Base-by-base conservation (phyloP, 2,888 invertebrate species). In the Metellina segmentata region DNA sequence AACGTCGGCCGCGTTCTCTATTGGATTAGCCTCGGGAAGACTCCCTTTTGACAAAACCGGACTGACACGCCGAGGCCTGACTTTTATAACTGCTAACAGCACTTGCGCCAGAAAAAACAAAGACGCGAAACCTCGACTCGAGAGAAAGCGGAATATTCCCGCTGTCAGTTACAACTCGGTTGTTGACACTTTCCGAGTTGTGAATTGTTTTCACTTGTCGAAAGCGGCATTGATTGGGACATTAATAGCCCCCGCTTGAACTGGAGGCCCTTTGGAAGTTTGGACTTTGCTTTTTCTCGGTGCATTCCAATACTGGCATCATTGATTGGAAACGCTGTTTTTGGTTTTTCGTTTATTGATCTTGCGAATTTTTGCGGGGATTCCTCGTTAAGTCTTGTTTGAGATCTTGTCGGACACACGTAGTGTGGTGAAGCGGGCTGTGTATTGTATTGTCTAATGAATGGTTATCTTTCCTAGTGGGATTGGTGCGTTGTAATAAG, bases 151-250 rank as follows among this genome's bases (percentile, higher is more conserved):
- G n/a, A 48, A 61, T 71, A 72, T 78, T 77, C 70, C 16, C 72
- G 70, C 72, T 81, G 87, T 87, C 87, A 81, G 52, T 72, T 79
- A 51, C 87, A 87, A 87, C 72, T 87, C 19, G 71, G 81, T 79
- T 71, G 49, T 11, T 48, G 34, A 71, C 81, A 81, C 87, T 70
- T 71, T 71, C 79, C 71, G 52, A 81, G 16, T 34, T 48, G 77
- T 69, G 77, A 86, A 78, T 53, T 81, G 81, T 81, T 81, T 87
- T 71, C 49, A 72, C 71, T 34, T 52, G 7, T 53, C 16, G 53
- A 52, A 71, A 87, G 71, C 81, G 13, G 61, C 61, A 72, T 88
- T 88, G 88, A 88, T 87, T 72, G 79, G 77, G 86, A 86, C 86
- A 51, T 86, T 70, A 86, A 78, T 86, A 86, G 78, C 86, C 51